phyloP scores from a whole-genome alignment of 2,797 vertebrate species.

The Cynopterus sphinx region DNA sequence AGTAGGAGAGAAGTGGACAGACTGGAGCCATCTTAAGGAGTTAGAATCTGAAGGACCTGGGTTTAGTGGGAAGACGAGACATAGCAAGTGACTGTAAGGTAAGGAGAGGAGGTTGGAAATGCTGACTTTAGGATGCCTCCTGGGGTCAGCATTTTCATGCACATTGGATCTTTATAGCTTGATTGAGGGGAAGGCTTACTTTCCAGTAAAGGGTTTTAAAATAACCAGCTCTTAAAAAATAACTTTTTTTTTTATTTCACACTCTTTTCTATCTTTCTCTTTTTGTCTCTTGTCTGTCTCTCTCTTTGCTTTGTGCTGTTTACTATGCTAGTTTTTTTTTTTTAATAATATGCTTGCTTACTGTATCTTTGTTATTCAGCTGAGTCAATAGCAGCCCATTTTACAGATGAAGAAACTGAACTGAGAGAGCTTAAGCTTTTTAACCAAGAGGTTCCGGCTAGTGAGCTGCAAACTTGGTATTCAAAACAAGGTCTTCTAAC shows the following conservation, averaged over 20 bases:
- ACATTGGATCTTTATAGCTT: background rate
- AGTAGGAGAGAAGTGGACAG: background rate
- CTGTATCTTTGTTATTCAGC: background rate
- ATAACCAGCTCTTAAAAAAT: background rate
- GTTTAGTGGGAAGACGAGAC: background rate
- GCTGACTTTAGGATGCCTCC: background rate
- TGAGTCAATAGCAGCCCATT: background rate
- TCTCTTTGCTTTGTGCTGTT: background rate
- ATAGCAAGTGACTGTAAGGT: background rate
- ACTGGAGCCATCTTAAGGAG: background rate
- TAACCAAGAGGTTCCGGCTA: background rate
- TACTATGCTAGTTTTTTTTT: background rate
- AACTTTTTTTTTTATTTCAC: background rate
- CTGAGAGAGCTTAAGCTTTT: background rate
- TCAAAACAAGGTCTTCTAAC: background rate
- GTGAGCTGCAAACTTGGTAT: background rate
- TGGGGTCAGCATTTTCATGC: background rate
- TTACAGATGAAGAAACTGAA: background rate
- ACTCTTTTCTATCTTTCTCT: too few relatives aligned
- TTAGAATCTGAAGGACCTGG: background rate
- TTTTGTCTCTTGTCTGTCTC: too few relatives aligned
- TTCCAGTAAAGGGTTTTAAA: slow-evolving; percentile 24
- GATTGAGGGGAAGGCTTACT: background rate
- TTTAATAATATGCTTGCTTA: background rate
- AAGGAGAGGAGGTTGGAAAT: background rate